Base-by-base conservation (phyloP, 2,113 vertebrate genomes). In the Oryzias woworae region DNA sequence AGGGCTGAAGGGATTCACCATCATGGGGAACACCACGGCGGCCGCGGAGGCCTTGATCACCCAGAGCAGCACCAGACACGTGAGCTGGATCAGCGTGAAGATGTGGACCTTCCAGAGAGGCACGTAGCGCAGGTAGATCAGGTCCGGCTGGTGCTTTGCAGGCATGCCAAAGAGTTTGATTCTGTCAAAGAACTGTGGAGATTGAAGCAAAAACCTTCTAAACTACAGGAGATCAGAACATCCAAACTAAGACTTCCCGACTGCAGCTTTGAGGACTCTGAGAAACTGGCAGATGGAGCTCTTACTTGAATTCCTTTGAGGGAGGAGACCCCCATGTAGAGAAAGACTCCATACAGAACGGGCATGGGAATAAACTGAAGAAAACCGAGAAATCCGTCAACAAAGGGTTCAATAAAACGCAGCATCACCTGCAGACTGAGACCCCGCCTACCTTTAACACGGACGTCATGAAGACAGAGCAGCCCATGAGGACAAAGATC, bases 311-410 rank as follows among this genome's bases (percentile, higher is more conserved):
- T 98, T 86, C 96, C 96, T 92, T 95, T 98, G 65, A 98, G 81
- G 63, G 96, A 98, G n/a, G 96, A 98, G 68, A 84, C 95, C 58
- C 96, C 96, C 96, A 98, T 98, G 81, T 98, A 98, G 83, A 98
- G 95, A 78, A 98, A 98, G 77, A 98, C 96, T 68, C 96, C 96
- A 64, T 98, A 98, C 1, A 98, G 87, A 82, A 98, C 96, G 14
- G 96, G 96, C 96, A 98, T 98, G n/a, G 96, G 96, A 88, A 98
- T 98, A 84, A 96, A 96, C 96, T 98, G 87, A 0, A 74, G 69
- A 55, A 46, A 71, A 55, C 18, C 20, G 20, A 74, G 17, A 68
- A 49, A 28, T 5, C 26, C 4, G 26, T 28, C 26, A 28, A 6
- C 4, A 6, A 28, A 5, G 7, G 26, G 26, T 28, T 28, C 5